Base-by-base conservation (phyloP, 2,888 invertebrate genomes). In the Aphidoletes aphidimyza region DNA sequence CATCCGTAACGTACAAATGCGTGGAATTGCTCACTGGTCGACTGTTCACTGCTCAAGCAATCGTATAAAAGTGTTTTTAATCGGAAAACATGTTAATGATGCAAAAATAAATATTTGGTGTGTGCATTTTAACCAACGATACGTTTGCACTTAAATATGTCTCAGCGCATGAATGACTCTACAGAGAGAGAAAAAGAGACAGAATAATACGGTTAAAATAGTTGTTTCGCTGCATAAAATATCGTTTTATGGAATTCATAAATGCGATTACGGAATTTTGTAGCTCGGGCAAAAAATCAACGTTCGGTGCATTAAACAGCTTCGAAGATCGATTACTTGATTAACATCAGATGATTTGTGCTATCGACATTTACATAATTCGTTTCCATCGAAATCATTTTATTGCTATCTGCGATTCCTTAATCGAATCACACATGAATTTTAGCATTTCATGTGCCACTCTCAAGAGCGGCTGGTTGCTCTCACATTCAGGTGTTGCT, bases 11-110 rank as follows among this genome's bases (percentile, higher is more conserved):
- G 8, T 19, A 3, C 47, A 47, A 47, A 2, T 14, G 47, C 47
- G 17, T 47, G 47, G 17, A 19, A 9, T 3, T 19, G 47, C 6
- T 3, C 17, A 47, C 6, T 5, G 2, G 19, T 19, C 2, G 2
- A 47, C 47, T 5, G 14, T 22, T 22, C 54, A 54, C n/a, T 54
- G 54, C 54, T 54, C 22, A 54, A 54, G 54, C 54, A 54, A 54
- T 54, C 54, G 54, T 22, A 54, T 54, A 54, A 54, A 54, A 54
- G 54, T 69, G 69, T 34, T 69, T 69, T 69, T 69, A 69, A 69
- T 69, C 69, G 69, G 69, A 69, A 69, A 69, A 69, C 69, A 69
- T 69, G 69, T 69, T 69, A 69, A 30, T 69, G 69, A 69, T 69
- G 69, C 69, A 69, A 69, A 69, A 69, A 69, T 69, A 69, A 69